Base-by-base conservation (phyloP, 2,888 invertebrate species). In the Steinernema carpocapsae region DNA sequence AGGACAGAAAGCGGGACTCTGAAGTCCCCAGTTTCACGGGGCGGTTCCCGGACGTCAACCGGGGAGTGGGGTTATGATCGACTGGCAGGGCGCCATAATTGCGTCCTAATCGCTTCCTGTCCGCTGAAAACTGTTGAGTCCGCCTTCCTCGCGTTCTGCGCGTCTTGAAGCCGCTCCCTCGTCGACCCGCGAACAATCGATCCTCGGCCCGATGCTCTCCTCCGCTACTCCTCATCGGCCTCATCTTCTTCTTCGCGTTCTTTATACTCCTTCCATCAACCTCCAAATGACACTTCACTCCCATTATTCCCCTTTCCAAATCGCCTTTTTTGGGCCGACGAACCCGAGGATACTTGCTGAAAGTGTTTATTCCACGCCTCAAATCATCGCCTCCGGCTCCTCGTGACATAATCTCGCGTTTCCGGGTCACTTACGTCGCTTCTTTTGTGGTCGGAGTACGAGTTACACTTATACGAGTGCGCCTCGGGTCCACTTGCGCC, bases 31-130 rank as follows among this genome's bases (percentile, higher is more conserved):
- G 29, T 64, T 17, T 17, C 56, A 24, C 56, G 56, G 19, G 26
- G 17, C 64, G 64, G 2, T 19, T 48, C n/a, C 48, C 48, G 17
- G n/a, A 2, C 48, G 48, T 48, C 14, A 3, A 3, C n/a, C 48
- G 48, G n/a, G 17, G 14, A n/a, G 48, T 48, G 43, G 10, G 26
- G 56, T 56, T 56, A 32, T 32, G 64, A 64, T 64, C 52, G 64
- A 17, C 37, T 12, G 24, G 12, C 64, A 17, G 64, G 26, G 64
- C 26, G 64, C 64, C 64, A 64, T 64, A 64, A 64, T 64, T 64
- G 64, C 64, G 64, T 14, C 64, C 64, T 64, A 64, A 64, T 64
- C 64, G 64, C 64, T 64, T 64, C 64, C 64, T 64, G 64, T 64
- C 26, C 48, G 56, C 56, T 4, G 10, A 37, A 37, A 56, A 56